Conservation (phyloP, 2,113 vertebrate species). For the Alethe castanea region DNA sequence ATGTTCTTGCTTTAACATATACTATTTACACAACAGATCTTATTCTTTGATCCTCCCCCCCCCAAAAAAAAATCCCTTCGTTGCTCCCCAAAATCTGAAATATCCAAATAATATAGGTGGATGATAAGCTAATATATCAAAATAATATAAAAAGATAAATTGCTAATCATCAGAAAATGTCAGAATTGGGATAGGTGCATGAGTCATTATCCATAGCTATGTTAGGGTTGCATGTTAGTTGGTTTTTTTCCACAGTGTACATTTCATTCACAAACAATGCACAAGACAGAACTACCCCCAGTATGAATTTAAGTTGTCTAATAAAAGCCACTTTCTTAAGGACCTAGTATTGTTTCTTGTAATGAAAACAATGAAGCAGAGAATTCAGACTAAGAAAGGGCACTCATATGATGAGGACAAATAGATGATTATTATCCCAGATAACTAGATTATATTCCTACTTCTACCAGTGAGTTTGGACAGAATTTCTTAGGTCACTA, state of each 20-base stretch:
- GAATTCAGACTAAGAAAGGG: background rate
- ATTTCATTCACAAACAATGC: background rate
- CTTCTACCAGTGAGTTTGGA: background rate
- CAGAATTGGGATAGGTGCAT: background rate
- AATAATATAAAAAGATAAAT: background rate
- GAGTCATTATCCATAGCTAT: background rate
- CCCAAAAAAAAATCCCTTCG: background rate
- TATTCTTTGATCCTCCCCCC: background rate
- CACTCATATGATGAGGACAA: background rate
- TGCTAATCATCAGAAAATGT: background rate
- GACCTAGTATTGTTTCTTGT: background rate
- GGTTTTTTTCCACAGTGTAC: background rate
- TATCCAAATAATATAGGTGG: background rate
- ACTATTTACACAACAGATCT: background rate
- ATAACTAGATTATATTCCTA: background rate
- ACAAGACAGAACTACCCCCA: background rate
- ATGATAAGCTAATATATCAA: rapidly evolving
- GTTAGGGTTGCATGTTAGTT: background rate
- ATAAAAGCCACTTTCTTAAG: background rate
- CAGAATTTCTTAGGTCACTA: background rate
- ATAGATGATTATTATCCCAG: background rate
- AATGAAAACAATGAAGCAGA: background rate
- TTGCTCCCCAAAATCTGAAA: background rate
- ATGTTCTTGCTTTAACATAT: background rate
- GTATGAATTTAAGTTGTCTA: background rate